Conservation (phyloP, 2,113 vertebrate genomes). For the Petrocephalus microphthalmus region DNA sequence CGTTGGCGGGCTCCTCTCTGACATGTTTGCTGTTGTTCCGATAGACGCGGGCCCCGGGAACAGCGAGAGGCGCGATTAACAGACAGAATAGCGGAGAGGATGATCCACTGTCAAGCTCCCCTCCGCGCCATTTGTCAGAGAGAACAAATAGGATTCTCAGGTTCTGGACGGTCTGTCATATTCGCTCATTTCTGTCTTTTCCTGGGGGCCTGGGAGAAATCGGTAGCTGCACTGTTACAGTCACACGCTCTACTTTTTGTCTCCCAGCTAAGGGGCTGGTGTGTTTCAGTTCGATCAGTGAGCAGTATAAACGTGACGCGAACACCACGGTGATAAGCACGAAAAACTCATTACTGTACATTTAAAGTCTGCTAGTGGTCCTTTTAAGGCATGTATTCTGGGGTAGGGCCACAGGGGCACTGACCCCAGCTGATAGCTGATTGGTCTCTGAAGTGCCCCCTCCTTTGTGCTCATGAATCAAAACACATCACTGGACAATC, state of each 20-base stretch:
- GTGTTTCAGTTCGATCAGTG: not conserved
- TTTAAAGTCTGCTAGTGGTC: not conserved
- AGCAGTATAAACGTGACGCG: not conserved
- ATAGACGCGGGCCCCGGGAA: not conserved
- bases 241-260: not conserved
- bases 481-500: not conserved
- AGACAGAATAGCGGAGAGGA: not conserved
- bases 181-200: not conserved
- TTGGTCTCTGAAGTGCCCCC: not conserved
- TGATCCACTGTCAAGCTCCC: not conserved
- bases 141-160: not conserved
- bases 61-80: not conserved
- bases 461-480: not conserved
- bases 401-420: not conserved
- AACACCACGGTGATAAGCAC: not conserved
- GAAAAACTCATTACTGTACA: not conserved
- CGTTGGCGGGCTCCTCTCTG: not conserved
- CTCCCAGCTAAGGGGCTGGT: not conserved
- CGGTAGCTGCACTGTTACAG: not conserved
- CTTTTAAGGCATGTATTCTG: not conserved
- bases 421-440: not conserved
- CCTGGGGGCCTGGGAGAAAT: not conserved
- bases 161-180: not conserved
- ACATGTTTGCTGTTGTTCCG: slow-evolving; percentile 10
- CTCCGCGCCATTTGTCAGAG: not conserved